Conservation (phyloP, 2,797 vertebrate species). For the Pempheris klunzingeri region DNA sequence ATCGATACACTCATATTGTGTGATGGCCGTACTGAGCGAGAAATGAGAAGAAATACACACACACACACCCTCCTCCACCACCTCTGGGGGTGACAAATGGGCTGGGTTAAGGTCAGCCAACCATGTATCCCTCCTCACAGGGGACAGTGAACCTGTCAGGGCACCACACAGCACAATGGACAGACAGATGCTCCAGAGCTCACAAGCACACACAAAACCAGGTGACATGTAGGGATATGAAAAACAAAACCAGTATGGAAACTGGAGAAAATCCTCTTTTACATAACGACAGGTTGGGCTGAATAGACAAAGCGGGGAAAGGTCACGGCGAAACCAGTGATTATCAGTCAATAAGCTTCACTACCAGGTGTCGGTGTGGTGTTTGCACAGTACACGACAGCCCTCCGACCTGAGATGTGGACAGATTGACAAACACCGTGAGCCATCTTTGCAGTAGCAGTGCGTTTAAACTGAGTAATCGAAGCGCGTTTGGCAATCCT, state of each 20-base stretch:
- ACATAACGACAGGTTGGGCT: constrained; percentile 17
- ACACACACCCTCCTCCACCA: constrained; percentile 8
- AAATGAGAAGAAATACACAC: constrained; percentile 8
- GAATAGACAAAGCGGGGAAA: constrained; percentile 27
- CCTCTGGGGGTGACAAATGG: constrained; percentile 46
- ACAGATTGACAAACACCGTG: not conserved
- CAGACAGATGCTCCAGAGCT: constrained; percentile 49
- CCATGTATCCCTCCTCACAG: constrained; percentile 47
- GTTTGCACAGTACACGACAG: not conserved
- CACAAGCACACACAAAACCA: constrained; percentile 25
- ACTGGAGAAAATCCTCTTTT: constrained; percentile 45
- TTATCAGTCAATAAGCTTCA: constrained; percentile 39
- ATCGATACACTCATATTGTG: constrained; percentile 52
- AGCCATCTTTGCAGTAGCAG: not conserved
- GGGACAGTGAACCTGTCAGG: constrained; percentile 45
- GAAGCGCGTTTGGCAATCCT: constrained; percentile 7
- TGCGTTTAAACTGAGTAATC: constrained; percentile 29
- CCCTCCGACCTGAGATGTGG: constrained; percentile 22
- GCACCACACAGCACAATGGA: constrained; percentile 8
- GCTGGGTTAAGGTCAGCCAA: constrained; percentile 50
- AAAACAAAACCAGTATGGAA: not conserved
- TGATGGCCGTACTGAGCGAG: constrained; percentile 13
- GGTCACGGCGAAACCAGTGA: constrained; percentile 29
- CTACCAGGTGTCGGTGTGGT: constrained; percentile 35
- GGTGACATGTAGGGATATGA: constrained; percentile 31